Conservation (phyloP, 2,113 vertebrate species). For the Callithrix jacchus region DNA sequence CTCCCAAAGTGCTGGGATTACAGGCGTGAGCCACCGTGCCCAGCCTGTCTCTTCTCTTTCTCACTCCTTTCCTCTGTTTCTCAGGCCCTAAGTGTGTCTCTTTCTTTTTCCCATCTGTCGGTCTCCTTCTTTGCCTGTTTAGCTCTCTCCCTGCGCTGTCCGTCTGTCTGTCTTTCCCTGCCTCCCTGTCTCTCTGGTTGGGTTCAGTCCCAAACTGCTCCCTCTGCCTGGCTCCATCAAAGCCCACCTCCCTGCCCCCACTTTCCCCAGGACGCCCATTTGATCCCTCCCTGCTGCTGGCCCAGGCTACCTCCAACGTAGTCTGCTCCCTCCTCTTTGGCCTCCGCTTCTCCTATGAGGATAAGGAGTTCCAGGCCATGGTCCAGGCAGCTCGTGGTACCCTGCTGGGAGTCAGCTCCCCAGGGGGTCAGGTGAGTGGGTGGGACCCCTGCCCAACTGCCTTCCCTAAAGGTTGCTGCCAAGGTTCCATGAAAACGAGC, state of each 20-base stretch:
- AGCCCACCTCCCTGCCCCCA: no score
- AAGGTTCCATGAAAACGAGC: background rate
- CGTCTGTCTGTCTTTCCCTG: background rate
- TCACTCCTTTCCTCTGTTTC: background rate
- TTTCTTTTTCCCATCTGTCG: background rate
- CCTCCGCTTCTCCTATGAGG: slow-evolving; percentile 66
- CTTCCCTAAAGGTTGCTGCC: background rate
- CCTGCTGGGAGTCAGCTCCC: slow-evolving; percentile 49
- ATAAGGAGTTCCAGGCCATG: slow-evolving; percentile 77
- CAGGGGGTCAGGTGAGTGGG: slow-evolving; percentile 49
- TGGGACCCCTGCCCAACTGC: background rate
- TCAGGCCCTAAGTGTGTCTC: background rate
- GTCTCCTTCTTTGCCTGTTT: background rate
- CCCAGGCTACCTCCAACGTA: slow-evolving; percentile 74
- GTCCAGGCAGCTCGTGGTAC: slow-evolving; percentile 29
- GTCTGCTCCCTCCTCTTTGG: slow-evolving; percentile 71
- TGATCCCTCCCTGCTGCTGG: slow-evolving; percentile 73
- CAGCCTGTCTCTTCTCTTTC: background rate
- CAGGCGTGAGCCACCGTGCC: no score
- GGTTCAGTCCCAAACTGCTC: no score
- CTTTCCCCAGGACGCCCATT: slow-evolving; percentile 47
- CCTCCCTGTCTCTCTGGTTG: background rate
- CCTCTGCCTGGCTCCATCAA: background rate
- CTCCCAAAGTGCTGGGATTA: no score
- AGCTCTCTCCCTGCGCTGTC: background rate